Evolutionary conservation across 2,113 vertebrate genomes (phyloP), one percentile per base, ranked within the genome.

Genomic region (Pomatorhinus ruficollis): DNA sequence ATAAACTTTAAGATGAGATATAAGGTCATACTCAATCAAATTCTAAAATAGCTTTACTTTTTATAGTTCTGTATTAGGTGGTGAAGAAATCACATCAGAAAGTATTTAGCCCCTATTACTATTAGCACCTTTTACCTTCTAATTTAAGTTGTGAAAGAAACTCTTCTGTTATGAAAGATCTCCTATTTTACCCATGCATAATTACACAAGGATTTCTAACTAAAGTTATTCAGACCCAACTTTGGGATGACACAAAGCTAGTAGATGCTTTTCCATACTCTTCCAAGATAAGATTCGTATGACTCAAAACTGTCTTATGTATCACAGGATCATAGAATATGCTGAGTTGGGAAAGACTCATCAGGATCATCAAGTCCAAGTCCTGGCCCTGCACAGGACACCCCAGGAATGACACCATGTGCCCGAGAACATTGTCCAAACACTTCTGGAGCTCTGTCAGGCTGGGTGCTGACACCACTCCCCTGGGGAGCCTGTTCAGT

Each of bases 71-170:
- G 3, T 59, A 50, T 59, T 52, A 92, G 60, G 39, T 25, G 69
- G 18, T 24, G 40, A 90, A 88, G 89, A 91, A 93, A 93, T 54
- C 40, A 49, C 20, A 78, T 40, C 40, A 45, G 45, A 39, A 89
- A 59, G 69, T 64, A 59, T 44, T 40, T 69, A 91, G 5, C 8
- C 6, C 11, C 20, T 70, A 45, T 81, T 84, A 57, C 35, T 69
- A 39, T 52, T 31, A 83, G 16, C 8, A 44, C 28, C 5, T 30
- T 70, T 89, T 94, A 56, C 37, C 30, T 83, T 78, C 42, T 75
- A 65, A 57, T 70, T 40, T 71, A 80, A 69, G 61, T 53, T 72
- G 30, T 35, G 40, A 78, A 70, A 45, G 50, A 78, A 77, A 54
- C 11, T 22, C 10, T 69, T 64, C 14, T 40, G 11, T 65, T 84